Evolutionary conservation across 2,888 invertebrate species (phyloP), one percentile per base, ranked within the genome.

Genomic region (Pilophorus perplexus): DNA sequence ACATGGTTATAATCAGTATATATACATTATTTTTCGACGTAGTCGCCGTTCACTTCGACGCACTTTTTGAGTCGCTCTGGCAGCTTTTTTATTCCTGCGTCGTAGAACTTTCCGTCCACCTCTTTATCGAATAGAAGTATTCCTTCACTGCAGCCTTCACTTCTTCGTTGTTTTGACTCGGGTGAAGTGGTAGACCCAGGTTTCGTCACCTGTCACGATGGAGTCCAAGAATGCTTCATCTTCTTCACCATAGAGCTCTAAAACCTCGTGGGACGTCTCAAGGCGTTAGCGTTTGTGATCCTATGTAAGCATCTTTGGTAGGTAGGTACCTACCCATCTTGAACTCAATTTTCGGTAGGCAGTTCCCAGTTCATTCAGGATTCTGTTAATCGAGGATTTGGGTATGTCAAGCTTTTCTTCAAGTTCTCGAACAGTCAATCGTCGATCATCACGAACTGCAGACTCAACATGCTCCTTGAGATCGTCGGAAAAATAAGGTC

Each of bases 141-240:
- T 50, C 3, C 8, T 3, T 55, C 8, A 55, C 55, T 23, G 55
- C 55, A 18, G 25, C 33, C 55, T 55, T 55, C 55, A 55, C 37
- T 37, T 55, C 55, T 18, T 55, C 37, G 55, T 55, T n/a, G n/a
- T n/a, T n/a, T n/a, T n/a, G n/a, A n/a, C n/a, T n/a, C n/a, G n/a
- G n/a, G n/a, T n/a, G n/a, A n/a, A n/a, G 8, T 54, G 54, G 28
- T 5, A 8, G 27, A 70, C 60, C 69, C 68, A 70, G 12, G 66
- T 70, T 48, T 68, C 64, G 27, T 70, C 69, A 6, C 68, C 69
- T 16, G 69, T 72, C 20, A 72, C 71, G 67, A 72, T 54, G 10
- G 28, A 54, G 46, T 48, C 22, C 16, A 69, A 25, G 28, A 70
- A 68, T 28, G 48, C 62, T 27, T 69, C 68, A 6, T 66, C 70